Percentiles rank a stretch among this genome's conserved stretches.
phyloP scores from a whole-genome alignment of 2,888 invertebrate genomes.

The Drosophila paramelanica region DNA sequence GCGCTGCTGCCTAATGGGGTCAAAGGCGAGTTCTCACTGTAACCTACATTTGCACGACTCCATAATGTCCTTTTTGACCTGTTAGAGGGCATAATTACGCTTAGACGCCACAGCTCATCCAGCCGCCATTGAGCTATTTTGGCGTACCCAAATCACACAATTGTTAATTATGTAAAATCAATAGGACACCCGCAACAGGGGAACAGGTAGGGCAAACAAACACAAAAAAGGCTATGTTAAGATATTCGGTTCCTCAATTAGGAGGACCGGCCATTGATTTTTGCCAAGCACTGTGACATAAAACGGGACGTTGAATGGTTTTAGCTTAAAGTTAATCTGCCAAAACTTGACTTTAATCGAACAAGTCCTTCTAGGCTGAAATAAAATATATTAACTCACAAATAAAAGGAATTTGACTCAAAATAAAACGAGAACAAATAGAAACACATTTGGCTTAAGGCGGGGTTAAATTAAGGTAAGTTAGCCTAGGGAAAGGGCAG shows the following conservation, averaged over 20 bases:
- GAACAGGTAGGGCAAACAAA: slow-evolving; percentile 8
- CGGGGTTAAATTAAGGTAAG: slow-evolving; percentile 1
- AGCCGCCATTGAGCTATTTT: slow-evolving; percentile 44
- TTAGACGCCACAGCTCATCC: neutral
- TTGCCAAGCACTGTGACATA: slow-evolving; percentile 52
- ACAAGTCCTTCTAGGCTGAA: slow-evolving; percentile 28
- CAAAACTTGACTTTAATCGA: slow-evolving; percentile 49
- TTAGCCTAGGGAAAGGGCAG: neutral
- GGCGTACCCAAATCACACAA: slow-evolving; percentile 37
- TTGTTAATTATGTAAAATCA: slow-evolving; percentile 72
- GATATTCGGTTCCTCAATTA: slow-evolving; percentile 13
- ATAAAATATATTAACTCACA: slow-evolving; percentile 20
- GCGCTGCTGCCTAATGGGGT: neutral
- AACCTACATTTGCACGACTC: neutral
- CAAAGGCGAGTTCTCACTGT: neutral
- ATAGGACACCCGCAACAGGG: slow-evolving; percentile 35
- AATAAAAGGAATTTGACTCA: slow-evolving; percentile 18
- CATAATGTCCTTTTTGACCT: neutral
- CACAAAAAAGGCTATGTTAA: slow-evolving; percentile 16
- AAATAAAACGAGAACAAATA: slow-evolving; percentile 7
- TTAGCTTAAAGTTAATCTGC: slow-evolving; percentile 40
- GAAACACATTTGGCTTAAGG: slow-evolving; percentile 24
- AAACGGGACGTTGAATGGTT: slow-evolving; percentile 23
- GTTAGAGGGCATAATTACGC: slow-evolving; percentile 8
- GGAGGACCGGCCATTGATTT: slow-evolving; percentile 54